Conservation (phyloP, 2,888 invertebrate genomes). For the Epsilonema sp. region DNA sequence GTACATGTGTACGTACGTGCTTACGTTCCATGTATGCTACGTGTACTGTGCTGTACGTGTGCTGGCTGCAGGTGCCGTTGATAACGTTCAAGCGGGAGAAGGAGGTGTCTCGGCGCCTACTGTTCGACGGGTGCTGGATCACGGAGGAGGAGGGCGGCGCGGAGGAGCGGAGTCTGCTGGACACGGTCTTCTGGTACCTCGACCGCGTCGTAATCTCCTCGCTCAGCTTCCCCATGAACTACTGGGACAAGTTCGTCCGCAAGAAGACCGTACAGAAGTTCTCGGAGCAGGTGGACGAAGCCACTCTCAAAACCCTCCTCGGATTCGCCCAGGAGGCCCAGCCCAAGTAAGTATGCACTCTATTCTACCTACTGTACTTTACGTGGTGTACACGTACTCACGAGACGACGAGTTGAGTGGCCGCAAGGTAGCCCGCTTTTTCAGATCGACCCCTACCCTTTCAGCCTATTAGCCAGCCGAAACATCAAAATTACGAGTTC, state of each 20-base stretch:
- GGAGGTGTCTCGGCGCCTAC: constrained; percentile 81
- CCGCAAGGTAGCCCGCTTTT: too few relatives aligned
- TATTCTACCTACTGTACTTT: too few relatives aligned
- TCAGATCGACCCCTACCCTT: too few relatives aligned
- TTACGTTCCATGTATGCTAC: too few relatives aligned
- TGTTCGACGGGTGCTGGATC: constrained; percentile 94
- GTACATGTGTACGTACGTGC: too few relatives aligned
- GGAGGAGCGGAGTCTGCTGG: constrained; percentile 21
- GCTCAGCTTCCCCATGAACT: constrained; percentile 94
- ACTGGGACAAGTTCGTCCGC: constrained; percentile 99
- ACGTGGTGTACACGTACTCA: too few relatives aligned
- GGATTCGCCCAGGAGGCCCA: constrained; percentile 67
- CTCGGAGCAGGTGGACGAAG: constrained; percentile 37
- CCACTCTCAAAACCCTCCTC: constrained; percentile 50
- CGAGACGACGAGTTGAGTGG: too few relatives aligned
- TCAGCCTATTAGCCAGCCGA: too few relatives aligned
- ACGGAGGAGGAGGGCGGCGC: constrained; percentile 48
- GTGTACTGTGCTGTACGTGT: too few relatives aligned
- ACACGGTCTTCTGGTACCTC: constrained; percentile 24
- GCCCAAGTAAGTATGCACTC: too few relatives aligned
- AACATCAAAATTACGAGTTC: too few relatives aligned
- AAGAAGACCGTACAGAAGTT: constrained; percentile 48
- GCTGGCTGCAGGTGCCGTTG: constrained; percentile 60
- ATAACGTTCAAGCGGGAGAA: constrained; percentile 98
- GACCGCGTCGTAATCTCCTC: constrained; percentile 24